Evolutionary conservation across 2,113 vertebrate species (phyloP), one percentile per base, ranked within the genome.

Genomic region (Podilymbus podiceps): DNA sequence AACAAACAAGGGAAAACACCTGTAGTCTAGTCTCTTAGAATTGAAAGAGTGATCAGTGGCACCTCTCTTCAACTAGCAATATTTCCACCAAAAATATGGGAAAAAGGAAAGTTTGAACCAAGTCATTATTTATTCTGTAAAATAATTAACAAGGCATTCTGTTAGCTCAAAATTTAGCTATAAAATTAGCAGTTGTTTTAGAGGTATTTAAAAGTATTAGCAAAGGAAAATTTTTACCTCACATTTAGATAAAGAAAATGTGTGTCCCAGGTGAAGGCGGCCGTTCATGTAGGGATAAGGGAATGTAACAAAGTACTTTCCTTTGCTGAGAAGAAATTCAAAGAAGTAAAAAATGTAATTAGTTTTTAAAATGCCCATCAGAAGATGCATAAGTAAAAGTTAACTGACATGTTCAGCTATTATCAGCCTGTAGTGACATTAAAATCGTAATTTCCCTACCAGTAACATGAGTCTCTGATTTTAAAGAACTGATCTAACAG

Each of bases 241-340:
- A 96, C 99, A 99, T 95, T 99, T 99, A 23, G 99, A 99, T 60
- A 99, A 98, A 81, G 99, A 99, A 98, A 99, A 99, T 0, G 99
- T 99, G 93, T 99, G 99, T 63, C 99, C 99, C 83, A 99, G 98
- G 94, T 99, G 99, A 93, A 99, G 98, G 28, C 99, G 98, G 42
- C 99, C 99, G 25, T 99, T 99, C 99, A 99, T 99, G 96, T 99
- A 99, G 2, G 99, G 99, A 81, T 99, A 99, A 4, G 99, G 99
- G 90, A 99, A 99, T 18, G 98, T 99, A 72, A 99, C 99, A 95
- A 99, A 98, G 97, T 98, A 99, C 92, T 99, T 99, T 91, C 95
- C 98, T 89, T 98, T 98, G 96, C 99, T 99, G 94, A 21, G 88
- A 97, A 91, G 80, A 64, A 66, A 79, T 24, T 10, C 30, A 80